phyloP scores from a whole-genome alignment of 2,797 vertebrate species.

The Helicolenus hilgendorfi region DNA sequence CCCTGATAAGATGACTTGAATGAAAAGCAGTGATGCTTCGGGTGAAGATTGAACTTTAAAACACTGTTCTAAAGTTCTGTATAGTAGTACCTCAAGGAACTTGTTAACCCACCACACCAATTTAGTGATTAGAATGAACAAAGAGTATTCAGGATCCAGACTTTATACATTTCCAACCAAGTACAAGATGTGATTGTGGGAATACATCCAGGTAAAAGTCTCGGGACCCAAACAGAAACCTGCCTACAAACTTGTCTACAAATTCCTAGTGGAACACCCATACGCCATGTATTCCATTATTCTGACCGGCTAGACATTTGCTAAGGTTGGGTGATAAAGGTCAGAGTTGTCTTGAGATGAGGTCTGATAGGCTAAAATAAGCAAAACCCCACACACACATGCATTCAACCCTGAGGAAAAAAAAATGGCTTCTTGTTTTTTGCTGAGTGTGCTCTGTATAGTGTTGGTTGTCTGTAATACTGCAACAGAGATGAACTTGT shows the following conservation, averaged over 20 bases:
- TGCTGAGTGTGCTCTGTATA: background rate
- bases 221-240: background rate
- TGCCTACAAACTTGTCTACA: background rate
- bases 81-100: background rate
- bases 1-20: background rate
- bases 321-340: background rate
- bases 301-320: background rate
- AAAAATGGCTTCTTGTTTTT: background rate
- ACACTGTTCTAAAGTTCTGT: background rate
- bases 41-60: background rate
- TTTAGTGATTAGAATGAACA: background rate
- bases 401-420: background rate
- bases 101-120: background rate
- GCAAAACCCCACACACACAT: too few relatives aligned
- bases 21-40: background rate
- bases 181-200: background rate
- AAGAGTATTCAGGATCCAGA: background rate
- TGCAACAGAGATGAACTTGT: constrained; percentile 30
- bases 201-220: background rate
- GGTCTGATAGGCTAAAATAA: background rate
- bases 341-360: background rate
- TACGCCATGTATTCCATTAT: background rate
- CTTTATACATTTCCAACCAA: background rate
- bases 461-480: constrained; percentile 9
- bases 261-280: background rate